Base-by-base conservation (phyloP, 2,888 invertebrate species). In the Monochamus alternatus region DNA sequence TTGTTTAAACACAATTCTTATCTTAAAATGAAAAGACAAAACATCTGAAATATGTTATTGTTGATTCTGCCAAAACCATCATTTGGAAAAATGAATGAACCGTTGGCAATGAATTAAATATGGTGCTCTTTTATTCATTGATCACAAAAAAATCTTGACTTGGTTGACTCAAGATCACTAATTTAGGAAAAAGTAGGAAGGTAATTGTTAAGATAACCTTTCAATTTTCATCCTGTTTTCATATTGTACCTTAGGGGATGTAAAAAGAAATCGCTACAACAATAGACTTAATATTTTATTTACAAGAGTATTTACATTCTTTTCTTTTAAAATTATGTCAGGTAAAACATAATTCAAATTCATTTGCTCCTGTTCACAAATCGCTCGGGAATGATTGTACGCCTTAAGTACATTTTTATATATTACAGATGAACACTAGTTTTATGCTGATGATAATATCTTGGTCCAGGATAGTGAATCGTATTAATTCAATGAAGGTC, bases 291-390 rank as follows among this genome's bases (percentile, higher is more conserved):
- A 68, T 68, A 68, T 14, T 69, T 80, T 80, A 80, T 80, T 76
- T 75, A 78, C 78, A 80, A 78, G 76, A 78, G 59, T 69, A 69
- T 80, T 76, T 78, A 80, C 79, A 80, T 75, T 76, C 75, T 73
- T 78, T 69, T 31, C 43, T 58, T 66, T 52, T 52, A 66, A 68
- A 58, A 32, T 58, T 30, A 69, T 69, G 69, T 69, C 14, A 69
- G 60, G 60, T 60, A 60, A 60, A 69, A 44, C 12, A 22, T 43
- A 69, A 69, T 60, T 69, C 47, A 69, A 59, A 60, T 60, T 31
- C 59, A 69, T 69, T 65, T 73, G 38, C 59, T 65, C 59, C 73
- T 65, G 73, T 73, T 65, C 73, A 66, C 73, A 60, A 65, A 65
- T 65, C 73, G 64, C 58, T 73, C 74, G 76, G 77, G 79, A 77